Evolutionary conservation across 2,797 vertebrate genomes (phyloP).

Genomic region (Octomys mimax): DNA sequence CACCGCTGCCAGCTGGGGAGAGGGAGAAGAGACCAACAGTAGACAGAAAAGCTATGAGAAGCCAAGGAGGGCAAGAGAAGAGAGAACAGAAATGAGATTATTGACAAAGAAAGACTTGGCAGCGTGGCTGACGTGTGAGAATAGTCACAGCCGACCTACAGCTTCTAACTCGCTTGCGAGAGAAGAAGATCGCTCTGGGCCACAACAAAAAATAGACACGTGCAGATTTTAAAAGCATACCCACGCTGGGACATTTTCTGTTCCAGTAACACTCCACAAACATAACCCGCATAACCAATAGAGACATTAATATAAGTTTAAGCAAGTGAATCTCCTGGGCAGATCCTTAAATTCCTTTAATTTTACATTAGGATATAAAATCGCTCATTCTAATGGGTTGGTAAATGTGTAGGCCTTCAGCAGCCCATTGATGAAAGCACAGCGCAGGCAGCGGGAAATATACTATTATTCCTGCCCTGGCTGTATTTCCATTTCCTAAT

Average conservation of each 20-base stretch:
- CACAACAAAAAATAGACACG: constrained; percentile 47
- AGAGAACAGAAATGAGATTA: background rate
- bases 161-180: background rate
- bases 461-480: constrained; percentile 58
- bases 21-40: background rate
- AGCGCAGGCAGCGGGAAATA: constrained; percentile 33
- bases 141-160: background rate
- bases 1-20: background rate
- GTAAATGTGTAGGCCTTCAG: constrained; percentile 63
- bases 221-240: constrained; percentile 43
- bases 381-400: constrained; percentile 75
- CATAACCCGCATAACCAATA: background rate
- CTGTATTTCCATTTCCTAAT: constrained; percentile 72
- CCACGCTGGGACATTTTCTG: background rate
- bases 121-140: background rate
- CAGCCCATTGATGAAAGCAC: constrained; percentile 65
- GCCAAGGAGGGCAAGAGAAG: background rate
- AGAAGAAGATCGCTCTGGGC: background rate
- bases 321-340: constrained; percentile 63
- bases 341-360: constrained; percentile 75
- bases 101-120: background rate
- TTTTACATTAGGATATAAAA: constrained; percentile 78
- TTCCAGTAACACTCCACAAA: background rate
- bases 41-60: background rate
- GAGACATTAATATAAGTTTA: constrained; percentile 63